Percentiles rank a stretch among this genome's conserved stretches.
These are phyloP conservation scores for Bellardia pandia DNA, from an alignment of 2,888 invertebrate species.

Conservation along the genomic window DNA sequence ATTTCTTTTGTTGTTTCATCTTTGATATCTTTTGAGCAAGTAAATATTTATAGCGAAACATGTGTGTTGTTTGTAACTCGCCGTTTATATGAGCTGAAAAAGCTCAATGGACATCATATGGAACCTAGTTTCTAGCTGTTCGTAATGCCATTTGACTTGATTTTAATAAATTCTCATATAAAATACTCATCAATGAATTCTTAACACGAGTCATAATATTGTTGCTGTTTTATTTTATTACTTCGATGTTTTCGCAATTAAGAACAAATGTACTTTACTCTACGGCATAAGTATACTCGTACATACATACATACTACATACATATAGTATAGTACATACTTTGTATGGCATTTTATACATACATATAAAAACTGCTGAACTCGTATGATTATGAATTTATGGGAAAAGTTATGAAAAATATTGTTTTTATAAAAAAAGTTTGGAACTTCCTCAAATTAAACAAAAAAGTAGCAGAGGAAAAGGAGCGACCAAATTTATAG, in stretches of 20 bases:
- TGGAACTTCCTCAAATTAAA: neutral
- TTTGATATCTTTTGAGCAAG: neutral
- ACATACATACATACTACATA: no score
- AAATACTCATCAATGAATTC: conserved; percentile 58
- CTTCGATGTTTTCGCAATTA: conserved; percentile 69
- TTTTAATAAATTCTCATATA: conserved; percentile 73
- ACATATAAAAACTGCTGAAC: neutral
- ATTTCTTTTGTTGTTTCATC: conserved; percentile 30
- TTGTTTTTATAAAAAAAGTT: neutral
- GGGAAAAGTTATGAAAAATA: neutral
- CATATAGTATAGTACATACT: neutral
- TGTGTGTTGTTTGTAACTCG: conserved; percentile 21
- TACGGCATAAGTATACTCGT: neutral
- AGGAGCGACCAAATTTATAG: no score
- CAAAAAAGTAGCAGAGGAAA: neutral
- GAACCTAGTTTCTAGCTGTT: conserved; percentile 54
- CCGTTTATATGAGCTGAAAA: conserved; percentile 26
- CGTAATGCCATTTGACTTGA: conserved; percentile 71
- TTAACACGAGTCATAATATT: conserved; percentile 21
- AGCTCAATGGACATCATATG: conserved; percentile 59
- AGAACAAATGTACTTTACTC: conserved; percentile 46
- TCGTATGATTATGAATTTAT: conserved; percentile 1
- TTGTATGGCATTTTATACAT: conserved; percentile 1
- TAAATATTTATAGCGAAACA: conserved; percentile 11
- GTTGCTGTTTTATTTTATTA: conserved; percentile 35